A percentile compares a stretch with the other conserved stretches of the same genome.
Conservation (phyloP, 1,140 invertebrate species). For the Brachionus koreanus region DNA sequence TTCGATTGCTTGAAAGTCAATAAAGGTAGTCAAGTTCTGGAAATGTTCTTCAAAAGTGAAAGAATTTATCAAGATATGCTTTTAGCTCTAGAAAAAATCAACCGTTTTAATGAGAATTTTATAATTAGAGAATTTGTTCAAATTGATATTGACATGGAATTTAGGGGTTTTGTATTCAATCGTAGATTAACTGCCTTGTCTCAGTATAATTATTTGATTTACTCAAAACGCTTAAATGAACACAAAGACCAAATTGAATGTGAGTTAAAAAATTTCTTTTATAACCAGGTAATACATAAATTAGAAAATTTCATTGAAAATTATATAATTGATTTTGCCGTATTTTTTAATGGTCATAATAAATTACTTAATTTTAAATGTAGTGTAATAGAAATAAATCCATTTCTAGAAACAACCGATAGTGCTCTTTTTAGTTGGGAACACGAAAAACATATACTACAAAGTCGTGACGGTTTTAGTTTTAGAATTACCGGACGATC, state of each 20-base stretch:
- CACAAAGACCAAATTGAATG: conserved; percentile 46
- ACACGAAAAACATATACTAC: conserved; percentile 49
- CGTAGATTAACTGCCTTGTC: conserved; percentile 49
- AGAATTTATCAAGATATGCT: conserved; percentile 52
- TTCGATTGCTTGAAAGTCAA: conserved; percentile 49
- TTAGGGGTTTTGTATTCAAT: conserved; percentile 51
- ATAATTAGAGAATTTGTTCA: conserved; percentile 50
- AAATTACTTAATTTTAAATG: conserved; percentile 46
- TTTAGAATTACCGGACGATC: conserved; percentile 48
- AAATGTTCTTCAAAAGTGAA: conserved; percentile 51
- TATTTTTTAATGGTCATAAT: conserved; percentile 47
- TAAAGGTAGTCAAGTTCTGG: conserved; percentile 48
- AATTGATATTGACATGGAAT: conserved; percentile 54
- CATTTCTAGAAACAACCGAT: conserved; percentile 51
- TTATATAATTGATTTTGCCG: conserved; percentile 52
- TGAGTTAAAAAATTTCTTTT: conserved; percentile 47
- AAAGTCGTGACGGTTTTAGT: conserved; percentile 21
- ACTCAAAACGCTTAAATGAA: conserved; percentile 48
- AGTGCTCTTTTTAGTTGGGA: conserved; percentile 53
- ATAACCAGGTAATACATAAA: conserved; percentile 46
- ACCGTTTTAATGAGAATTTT: conserved; percentile 50
- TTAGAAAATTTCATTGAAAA: conserved; percentile 47
- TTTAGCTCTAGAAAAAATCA: conserved; percentile 48
- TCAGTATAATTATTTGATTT: conserved; percentile 53
- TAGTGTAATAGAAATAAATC: conserved; percentile 53